Evolutionary conservation across 2,797 vertebrate genomes (phyloP).

Genomic region (Brachymystax lenok): DNA sequence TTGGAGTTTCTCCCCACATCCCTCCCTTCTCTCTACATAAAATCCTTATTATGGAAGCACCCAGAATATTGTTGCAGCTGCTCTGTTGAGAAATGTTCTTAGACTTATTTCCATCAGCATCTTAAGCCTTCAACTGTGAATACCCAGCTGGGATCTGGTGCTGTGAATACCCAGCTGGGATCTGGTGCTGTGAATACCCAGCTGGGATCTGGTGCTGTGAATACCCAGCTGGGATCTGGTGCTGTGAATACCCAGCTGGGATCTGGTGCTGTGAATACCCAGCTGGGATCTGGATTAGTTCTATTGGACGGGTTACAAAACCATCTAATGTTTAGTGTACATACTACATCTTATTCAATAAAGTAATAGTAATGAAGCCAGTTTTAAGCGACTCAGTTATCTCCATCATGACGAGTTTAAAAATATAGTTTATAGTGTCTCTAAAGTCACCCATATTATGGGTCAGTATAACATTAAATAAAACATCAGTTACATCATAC

Average conservation of each 20-base stretch:
- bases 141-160: not conserved
- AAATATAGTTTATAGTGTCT: not conserved
- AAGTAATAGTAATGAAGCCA: not conserved
- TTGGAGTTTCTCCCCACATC: slow-evolving; percentile 11
- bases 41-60: slow-evolving; percentile 21
- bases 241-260: not conserved
- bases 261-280: not conserved
- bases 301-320: too few relatives aligned
- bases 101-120: slow-evolving; percentile 19
- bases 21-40: slow-evolving; percentile 6
- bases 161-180: not conserved
- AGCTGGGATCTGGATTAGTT: not conserved
- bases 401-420: not conserved
- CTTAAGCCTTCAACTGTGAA: slow-evolving; percentile 8
- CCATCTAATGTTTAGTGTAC: too few relatives aligned
- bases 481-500: not conserved
- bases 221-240: not conserved
- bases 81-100: slow-evolving; percentile 22
- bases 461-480: not conserved
- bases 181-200: not conserved
- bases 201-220: not conserved
- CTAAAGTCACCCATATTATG: not conserved
- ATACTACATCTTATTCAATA: too few relatives aligned
- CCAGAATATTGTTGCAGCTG: slow-evolving; percentile 30
- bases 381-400: not conserved